Conservation (phyloP, 2,888 invertebrate species). For the Endotricha flammealis region DNA sequence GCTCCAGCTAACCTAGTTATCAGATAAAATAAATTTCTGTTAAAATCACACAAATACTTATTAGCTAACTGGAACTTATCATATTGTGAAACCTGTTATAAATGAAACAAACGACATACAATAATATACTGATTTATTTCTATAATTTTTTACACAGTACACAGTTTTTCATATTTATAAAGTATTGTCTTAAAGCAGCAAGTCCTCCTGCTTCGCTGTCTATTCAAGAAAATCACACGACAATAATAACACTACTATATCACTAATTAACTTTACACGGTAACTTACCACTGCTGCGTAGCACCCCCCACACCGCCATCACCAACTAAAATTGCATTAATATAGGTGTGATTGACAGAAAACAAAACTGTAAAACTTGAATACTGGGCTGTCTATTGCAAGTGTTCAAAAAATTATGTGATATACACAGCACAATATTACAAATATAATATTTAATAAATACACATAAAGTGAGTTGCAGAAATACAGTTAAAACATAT, state of each 20-base stretch:
- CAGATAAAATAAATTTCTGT: too few species aligned
- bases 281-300: slow-evolving; percentile 58
- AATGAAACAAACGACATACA: slow-evolving; percentile 49
- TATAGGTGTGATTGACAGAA: slow-evolving; percentile 9
- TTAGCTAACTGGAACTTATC: too few species aligned
- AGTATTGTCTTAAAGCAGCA: slow-evolving; percentile 15
- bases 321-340: slow-evolving; percentile 60
- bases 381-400: not conserved
- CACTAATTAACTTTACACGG: slow-evolving; percentile 61
- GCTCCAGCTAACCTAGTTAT: too few species aligned
- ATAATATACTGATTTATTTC: slow-evolving; percentile 34
- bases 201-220: slow-evolving; percentile 29
- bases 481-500: too few species aligned
- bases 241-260: slow-evolving; percentile 46
- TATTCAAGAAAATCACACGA: slow-evolving; percentile 14
- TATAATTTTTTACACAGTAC: slow-evolving; percentile 38
- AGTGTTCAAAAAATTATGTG: too few species aligned
- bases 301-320: slow-evolving; percentile 24
- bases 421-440: too few species aligned
- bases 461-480: too few species aligned
- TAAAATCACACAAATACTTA: too few species aligned
- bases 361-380: not conserved
- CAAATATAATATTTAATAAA: too few species aligned
- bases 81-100: too few species aligned
- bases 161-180: slow-evolving; percentile 21